Conservation (phyloP, 1,140 invertebrate species). For the Potamilus streckersoni region DNA sequence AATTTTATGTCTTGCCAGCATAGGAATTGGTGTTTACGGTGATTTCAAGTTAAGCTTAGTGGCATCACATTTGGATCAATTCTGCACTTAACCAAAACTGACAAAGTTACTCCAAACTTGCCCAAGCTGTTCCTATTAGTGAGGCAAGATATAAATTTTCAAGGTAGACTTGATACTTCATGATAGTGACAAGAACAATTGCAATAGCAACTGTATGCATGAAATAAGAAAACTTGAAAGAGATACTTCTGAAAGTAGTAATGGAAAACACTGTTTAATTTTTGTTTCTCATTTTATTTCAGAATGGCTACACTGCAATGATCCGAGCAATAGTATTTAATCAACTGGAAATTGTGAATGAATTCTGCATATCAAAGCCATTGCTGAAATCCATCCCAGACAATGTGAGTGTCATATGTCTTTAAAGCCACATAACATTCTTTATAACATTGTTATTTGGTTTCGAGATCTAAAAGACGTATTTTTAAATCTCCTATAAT, state of each 20-base stretch:
- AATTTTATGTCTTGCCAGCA: too few species aligned
- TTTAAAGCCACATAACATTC: too few species aligned
- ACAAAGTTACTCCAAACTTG: too few species aligned
- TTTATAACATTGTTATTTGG: not conserved
- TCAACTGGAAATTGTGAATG: slow-evolving; percentile 37
- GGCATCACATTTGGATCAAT: too few species aligned
- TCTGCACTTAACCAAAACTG: too few species aligned
- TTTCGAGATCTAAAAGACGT: not conserved
- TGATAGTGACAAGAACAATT: too few species aligned
- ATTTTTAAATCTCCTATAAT: not conserved
- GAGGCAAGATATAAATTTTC: too few species aligned
- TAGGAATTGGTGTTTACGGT: too few species aligned
- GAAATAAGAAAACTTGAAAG: not conserved
- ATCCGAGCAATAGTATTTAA: slow-evolving; percentile 56
- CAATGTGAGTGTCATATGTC: slow-evolving; percentile 42
- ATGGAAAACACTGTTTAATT: not conserved
- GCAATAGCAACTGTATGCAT: not conserved
- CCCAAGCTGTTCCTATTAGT: too few species aligned
- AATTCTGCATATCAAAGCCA: slow-evolving; percentile 47
- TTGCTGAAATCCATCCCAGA: slow-evolving; percentile 50
- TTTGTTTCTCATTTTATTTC: slow-evolving; percentile 25
- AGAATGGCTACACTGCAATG: slow-evolving; percentile 61
- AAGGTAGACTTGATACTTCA: too few species aligned
- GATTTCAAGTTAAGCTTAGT: too few species aligned
- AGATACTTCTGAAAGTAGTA: not conserved